A percentile compares a stretch with the other conserved stretches of the same genome.
Evolutionary conservation across 2,888 invertebrate species (phyloP).

Genomic region (Norana najaformis): DNA sequence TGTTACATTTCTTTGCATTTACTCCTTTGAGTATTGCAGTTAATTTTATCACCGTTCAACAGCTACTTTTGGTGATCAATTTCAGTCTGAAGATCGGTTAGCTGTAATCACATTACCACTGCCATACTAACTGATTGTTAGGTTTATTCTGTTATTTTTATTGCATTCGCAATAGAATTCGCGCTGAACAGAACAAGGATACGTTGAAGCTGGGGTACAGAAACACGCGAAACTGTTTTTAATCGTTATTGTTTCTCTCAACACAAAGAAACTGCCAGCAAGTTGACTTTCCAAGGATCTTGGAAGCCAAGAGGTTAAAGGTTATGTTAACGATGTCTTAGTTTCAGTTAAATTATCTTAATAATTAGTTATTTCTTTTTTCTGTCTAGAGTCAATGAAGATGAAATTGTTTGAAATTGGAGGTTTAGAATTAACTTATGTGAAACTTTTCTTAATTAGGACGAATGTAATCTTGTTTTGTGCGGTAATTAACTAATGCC

Average conservation of each 20-base stretch:
- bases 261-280: neutral
- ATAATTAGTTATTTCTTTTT: neutral
- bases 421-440: neutral
- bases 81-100: neutral
- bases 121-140: too few species aligned
- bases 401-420: neutral
- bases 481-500: neutral
- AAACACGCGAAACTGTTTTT: neutral
- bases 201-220: neutral
- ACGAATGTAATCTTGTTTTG: neutral
- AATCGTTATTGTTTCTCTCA: neutral
- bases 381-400: constrained; percentile 1
- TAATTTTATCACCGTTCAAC: neutral
- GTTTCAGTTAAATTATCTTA: neutral
- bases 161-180: neutral
- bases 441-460: too few species aligned
- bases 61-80: neutral
- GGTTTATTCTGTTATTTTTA: neutral
- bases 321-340: neutral
- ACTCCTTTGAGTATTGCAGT: neutral
- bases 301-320: neutral
- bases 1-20: neutral
- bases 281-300: neutral
- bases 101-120: neutral
- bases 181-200: neutral